These are phyloP conservation scores for Lepidonotus clava DNA, from an alignment of 2,888 invertebrate species.

Conservation along the genomic window DNA sequence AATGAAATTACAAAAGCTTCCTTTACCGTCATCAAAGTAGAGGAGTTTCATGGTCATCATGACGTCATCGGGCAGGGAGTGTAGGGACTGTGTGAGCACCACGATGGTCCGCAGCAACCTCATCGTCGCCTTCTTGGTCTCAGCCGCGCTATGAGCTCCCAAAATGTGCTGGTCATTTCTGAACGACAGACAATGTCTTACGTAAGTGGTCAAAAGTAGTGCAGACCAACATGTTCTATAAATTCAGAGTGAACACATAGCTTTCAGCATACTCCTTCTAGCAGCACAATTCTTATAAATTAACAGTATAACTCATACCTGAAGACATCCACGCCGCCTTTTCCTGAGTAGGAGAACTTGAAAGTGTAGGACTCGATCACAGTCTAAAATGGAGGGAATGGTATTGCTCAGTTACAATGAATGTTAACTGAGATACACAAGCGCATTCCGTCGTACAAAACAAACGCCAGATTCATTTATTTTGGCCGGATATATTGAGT, in stretches of 20 bases:
- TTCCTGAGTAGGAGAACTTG: constrained; percentile 78
- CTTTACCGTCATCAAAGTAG: constrained; percentile 81
- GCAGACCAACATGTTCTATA: too few relatives aligned
- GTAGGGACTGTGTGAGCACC: constrained; percentile 78
- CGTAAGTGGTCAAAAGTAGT: too few relatives aligned
- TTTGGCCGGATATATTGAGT: too few relatives aligned
- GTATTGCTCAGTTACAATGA: too few relatives aligned
- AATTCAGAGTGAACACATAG: too few relatives aligned
- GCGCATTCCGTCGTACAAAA: too few relatives aligned
- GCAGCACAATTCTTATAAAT: too few relatives aligned
- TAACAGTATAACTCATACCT: constrained; percentile 67
- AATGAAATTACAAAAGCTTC: too few relatives aligned
- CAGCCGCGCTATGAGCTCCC: constrained; percentile 72
- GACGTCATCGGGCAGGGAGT: constrained; percentile 79
- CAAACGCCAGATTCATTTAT: too few relatives aligned
- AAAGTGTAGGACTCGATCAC: constrained; percentile 81
- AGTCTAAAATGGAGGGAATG: constrained; percentile 71
- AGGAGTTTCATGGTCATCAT: constrained; percentile 81
- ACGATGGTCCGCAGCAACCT: constrained; percentile 79
- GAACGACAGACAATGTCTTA: not conserved
- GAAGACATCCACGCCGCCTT: constrained; percentile 77
- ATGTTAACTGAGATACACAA: too few relatives aligned
- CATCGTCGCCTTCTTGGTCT: constrained; percentile 80
- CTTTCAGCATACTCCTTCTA: too few relatives aligned
- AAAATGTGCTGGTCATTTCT: constrained; percentile 77